Base-by-base conservation (phyloP, 2,888 invertebrate genomes). In the Maniola hyperantus region DNA sequence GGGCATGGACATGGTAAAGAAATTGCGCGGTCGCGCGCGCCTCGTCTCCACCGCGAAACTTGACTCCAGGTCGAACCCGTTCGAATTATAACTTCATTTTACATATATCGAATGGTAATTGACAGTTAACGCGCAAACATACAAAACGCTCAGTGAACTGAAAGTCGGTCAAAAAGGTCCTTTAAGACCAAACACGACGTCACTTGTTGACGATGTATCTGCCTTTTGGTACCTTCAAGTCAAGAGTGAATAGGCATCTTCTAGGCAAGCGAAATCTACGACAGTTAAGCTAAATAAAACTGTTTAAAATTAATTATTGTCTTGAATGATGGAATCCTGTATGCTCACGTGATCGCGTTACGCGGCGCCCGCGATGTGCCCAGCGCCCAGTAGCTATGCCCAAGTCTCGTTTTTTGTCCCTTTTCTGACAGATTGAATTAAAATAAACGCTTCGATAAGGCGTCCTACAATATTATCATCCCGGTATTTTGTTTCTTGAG, bases 381-480 rank as follows among this genome's bases (percentile, higher is more conserved):
- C 26, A 77, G 79, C 81, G 76, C 79, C 83, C 89, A 80, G 90
- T 90, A 91, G 91, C 90, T 77, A 79, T 80, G 81, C 81, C 81
- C 79, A 73, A 77, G 73, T 81, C 80, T 80, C 78, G 75, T 90
- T 91, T 90, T 92, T 90, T 89, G 83, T 83, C 81, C 83, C 83
- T 81, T 83, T 81, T 84, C 91, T 91, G 92, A 92, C 92, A 92
- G 90, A 89, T 91, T 91, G 84, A 91, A 92, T 92, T 92, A 92
- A 90, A 91, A 91, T 92, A 92, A 92, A 91, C 90, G 92, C 84
- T 89, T 79, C 84, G 89, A 89, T 89, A 90, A 85, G 83, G 85
- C 89, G 87, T 89, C 86, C 85, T 87, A 87, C 84, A 89, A 85
- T 85, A 85, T 86, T 84, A 87, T 88, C 85, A 85, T 84, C 86